Evolutionary conservation across 2,888 invertebrate genomes (phyloP).

Genomic region (Copidosoma aretas): DNA sequence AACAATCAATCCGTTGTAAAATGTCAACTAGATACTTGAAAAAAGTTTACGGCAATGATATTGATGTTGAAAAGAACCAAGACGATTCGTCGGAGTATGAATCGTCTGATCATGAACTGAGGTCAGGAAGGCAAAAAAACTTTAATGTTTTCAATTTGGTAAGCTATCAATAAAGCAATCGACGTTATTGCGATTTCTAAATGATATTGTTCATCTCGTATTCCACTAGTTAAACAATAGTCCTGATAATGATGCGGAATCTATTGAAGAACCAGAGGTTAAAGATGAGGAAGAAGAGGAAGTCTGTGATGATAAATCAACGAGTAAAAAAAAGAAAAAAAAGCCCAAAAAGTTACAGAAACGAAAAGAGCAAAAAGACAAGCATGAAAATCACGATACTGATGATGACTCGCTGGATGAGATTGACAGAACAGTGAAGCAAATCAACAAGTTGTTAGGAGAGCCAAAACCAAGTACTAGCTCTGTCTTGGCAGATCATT

Average conservation of each 20-base stretch:
- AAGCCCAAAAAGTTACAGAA: conserved; percentile 44
- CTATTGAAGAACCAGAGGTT: conserved; percentile 67
- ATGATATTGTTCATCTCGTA: background rate
- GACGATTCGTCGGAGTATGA: conserved; percentile 64
- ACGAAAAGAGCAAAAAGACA: conserved; percentile 39
- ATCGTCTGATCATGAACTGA: conserved; percentile 65
- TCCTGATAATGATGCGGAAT: conserved; percentile 74
- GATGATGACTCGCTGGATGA: conserved; percentile 66
- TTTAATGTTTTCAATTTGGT: conserved; percentile 76
- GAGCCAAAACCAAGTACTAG: conserved; percentile 62
- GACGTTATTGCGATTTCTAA: conserved; percentile 1
- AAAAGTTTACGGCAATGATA: conserved; percentile 70
- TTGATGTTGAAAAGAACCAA: conserved; percentile 64
- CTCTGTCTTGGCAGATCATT: conserved; percentile 40
- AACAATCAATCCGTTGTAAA: background rate
- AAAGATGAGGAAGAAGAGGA: conserved; percentile 74
- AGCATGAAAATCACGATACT: conserved; percentile 35
- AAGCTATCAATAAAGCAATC: conserved; percentile 50
- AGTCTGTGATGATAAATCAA: conserved; percentile 63
- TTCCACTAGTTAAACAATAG: conserved; percentile 73
- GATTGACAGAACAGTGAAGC: conserved; percentile 71
- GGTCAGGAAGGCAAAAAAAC: conserved; percentile 66
- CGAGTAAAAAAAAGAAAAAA: conserved; percentile 41
- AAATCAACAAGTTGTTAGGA: conserved; percentile 73
- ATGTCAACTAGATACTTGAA: conserved; percentile 74